Evolutionary conservation across 2,888 invertebrate species (phyloP).

Genomic region (Sthenelais limicola): DNA sequence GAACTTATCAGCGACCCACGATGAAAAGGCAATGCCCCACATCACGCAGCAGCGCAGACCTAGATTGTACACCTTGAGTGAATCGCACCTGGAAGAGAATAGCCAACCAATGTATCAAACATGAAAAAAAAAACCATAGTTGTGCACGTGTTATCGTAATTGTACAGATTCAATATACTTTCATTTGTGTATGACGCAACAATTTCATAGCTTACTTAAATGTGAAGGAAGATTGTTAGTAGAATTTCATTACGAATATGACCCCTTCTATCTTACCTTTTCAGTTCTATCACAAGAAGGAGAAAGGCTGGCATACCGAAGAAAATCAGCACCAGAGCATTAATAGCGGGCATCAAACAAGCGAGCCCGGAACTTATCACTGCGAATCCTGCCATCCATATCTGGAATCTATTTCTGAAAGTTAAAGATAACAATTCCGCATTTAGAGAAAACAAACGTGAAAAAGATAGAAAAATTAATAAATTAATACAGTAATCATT

Average conservation of each 20-base stretch:
- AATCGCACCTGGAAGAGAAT: slow-evolving; percentile 40
- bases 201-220: too few species aligned
- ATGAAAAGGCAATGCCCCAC: slow-evolving; percentile 81
- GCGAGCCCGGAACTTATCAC: slow-evolving; percentile 80
- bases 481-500: too few species aligned
- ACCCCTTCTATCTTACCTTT: too few species aligned
- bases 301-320: slow-evolving; percentile 81
- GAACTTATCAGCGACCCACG: slow-evolving; percentile 85
- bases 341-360: slow-evolving; percentile 84
- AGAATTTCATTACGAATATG: too few species aligned
- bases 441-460: background rate
- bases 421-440: slow-evolving; percentile 5
- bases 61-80: slow-evolving; percentile 79
- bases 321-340: slow-evolving; percentile 86
- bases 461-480: background rate
- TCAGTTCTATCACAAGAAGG: slow-evolving; percentile 80
- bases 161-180: too few species aligned
- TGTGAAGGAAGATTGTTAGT: too few species aligned
- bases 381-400: slow-evolving; percentile 77
- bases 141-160: too few species aligned
- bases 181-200: too few species aligned
- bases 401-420: slow-evolving; percentile 73
- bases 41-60: slow-evolving; percentile 81
- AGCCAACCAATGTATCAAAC: too few species aligned
- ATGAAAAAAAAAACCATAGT: too few species aligned